Evolutionary conservation across 2,113 vertebrate genomes (phyloP).

Genomic region (Ancistrus triradiatus): DNA sequence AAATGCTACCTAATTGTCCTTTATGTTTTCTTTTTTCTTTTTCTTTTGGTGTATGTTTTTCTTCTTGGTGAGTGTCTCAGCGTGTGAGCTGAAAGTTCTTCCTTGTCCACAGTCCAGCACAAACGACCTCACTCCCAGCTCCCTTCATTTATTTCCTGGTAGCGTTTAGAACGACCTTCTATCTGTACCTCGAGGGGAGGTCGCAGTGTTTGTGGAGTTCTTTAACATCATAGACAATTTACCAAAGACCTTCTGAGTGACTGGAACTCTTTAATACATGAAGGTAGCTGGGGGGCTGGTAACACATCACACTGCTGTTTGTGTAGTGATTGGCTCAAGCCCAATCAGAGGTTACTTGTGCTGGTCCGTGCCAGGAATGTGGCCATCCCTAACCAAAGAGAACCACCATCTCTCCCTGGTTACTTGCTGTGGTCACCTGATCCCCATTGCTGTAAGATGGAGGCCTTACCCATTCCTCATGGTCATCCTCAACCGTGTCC

Average conservation of each 20-base stretch:
- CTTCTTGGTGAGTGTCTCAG: constrained; percentile 70
- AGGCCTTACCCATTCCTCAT: constrained; percentile 26
- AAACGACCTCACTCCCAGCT: constrained; percentile 18
- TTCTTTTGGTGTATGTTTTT: constrained; percentile 60
- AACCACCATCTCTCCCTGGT: constrained; percentile 63
- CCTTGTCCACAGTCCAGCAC: constrained; percentile 83
- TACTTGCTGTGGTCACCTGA: constrained; percentile 57
- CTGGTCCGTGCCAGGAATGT: constrained; percentile 80
- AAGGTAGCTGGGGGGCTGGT: neutral
- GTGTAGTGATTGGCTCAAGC: constrained; percentile 41
- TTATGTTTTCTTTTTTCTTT: constrained; percentile 56
- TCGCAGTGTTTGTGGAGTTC: neutral
- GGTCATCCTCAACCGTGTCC: constrained; percentile 35
- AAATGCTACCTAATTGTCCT: constrained; percentile 78
- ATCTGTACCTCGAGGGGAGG: neutral
- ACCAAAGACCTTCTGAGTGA: neutral
- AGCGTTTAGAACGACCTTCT: neutral
- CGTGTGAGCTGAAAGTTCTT: constrained; percentile 80
- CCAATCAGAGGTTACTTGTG: constrained; percentile 57
- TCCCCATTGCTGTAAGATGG: constrained; percentile 41
- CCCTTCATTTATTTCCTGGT: neutral
- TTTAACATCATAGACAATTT: neutral
- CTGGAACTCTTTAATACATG: neutral
- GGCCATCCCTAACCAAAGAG: constrained; percentile 82
- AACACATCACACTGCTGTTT: neutral